Evolutionary conservation across 2,888 invertebrate genomes (phyloP).

Genomic region (Drosophila austrosaltans): DNA sequence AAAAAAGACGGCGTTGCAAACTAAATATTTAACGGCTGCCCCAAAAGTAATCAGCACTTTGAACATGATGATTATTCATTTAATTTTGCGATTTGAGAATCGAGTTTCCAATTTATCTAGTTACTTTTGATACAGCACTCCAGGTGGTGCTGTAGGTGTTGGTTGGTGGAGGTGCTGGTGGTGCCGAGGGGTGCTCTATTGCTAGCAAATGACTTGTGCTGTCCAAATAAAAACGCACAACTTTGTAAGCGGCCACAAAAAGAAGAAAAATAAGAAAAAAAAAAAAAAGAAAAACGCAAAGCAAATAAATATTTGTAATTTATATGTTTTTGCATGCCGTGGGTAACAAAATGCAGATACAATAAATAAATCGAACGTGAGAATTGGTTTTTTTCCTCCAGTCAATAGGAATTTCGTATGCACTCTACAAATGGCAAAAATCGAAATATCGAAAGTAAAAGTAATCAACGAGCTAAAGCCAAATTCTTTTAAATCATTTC

Average conservation of each 20-base stretch:
- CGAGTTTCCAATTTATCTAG: constrained; percentile 22
- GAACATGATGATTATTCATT: constrained; percentile 22
- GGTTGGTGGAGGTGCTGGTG: constrained; percentile 2
- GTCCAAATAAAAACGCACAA: constrained; percentile 76
- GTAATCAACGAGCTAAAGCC: constrained; percentile 11
- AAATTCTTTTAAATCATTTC: neutral
- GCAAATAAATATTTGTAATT: constrained; percentile 75
- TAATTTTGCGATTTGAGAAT: constrained; percentile 39
- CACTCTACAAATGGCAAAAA: constrained; percentile 34
- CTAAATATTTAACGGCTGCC: constrained; percentile 37
- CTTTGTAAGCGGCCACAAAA: constrained; percentile 71
- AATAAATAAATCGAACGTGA: constrained; percentile 67
- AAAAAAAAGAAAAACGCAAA: constrained; percentile 35
- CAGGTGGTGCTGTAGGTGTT: constrained; percentile 48
- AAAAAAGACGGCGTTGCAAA: constrained; percentile 26
- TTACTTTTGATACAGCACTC: constrained; percentile 45
- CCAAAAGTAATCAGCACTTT: constrained; percentile 28
- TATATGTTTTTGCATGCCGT: constrained; percentile 65
- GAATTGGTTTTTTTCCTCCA: constrained; percentile 49
- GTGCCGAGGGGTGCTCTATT: constrained; percentile 8
- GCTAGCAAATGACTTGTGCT: constrained; percentile 47
- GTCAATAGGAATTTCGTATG: constrained; percentile 43
- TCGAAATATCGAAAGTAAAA: neutral
- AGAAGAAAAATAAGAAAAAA: constrained; percentile 50
- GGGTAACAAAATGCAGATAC: constrained; percentile 63